Evolutionary conservation across 2,888 invertebrate species (phyloP), one percentile per base, ranked within the genome.

Genomic region (Mythimna albipuncta): DNA sequence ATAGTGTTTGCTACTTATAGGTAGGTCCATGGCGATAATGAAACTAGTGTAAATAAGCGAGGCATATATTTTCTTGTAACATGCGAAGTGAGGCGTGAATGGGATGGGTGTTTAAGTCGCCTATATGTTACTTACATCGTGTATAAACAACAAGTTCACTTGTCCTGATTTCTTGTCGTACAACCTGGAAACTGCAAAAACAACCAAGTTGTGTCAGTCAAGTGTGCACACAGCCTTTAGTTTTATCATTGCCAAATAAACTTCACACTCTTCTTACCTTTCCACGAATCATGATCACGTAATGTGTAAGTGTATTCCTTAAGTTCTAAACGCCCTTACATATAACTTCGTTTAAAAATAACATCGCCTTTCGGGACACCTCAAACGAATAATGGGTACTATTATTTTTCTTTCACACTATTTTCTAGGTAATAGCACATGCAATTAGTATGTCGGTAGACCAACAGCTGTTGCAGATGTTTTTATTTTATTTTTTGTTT

Each of bases 391-490:
- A 50, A 64, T 41, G 26, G 10, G 5, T 41, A 47, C 11, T 41
- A 63, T 47, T 47, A n/a, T 44, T 55, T 64, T 50, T 21, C 26
- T 52, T 50, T 70, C 32, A 69, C 57, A 58, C 44, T 2, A 26
- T 57, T 16, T 32, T 65, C 58, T 54, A 63, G 11, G 5, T 79
- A 58, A 63, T 73, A 44, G 16, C 13, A 41, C 6, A 9, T 26
- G 35, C 54, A 66, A 59, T 66, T 66, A 58, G 19, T 9, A 50
- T 3, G 21, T n/a, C 41, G 26, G 19, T 16, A 63, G 19, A 26
- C 6, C 55, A 65, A 52, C 77, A 70, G 50, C 70, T 81, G 65
- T 44, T 44, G 11, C 6, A 35, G 47, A 47, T 47, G 47, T 47
- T 47, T 44, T 44, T 44, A 55, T 3, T 59, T 6, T 55, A 6